Evolutionary conservation across 2,113 vertebrate genomes (phyloP).

Genomic region (Pygathrix nemaeus): DNA sequence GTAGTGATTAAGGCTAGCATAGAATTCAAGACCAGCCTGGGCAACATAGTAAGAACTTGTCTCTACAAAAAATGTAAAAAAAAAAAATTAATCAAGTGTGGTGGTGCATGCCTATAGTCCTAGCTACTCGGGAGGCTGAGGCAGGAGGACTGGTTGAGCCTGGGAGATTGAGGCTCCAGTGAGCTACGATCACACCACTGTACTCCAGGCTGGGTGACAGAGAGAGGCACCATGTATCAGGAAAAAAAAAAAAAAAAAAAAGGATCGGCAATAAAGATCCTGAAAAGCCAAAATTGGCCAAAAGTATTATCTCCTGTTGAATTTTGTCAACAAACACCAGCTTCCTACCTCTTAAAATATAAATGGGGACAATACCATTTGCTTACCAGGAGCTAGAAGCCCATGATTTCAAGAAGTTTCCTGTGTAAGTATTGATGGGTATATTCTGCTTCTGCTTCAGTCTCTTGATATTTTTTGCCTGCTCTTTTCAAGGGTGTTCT

Average conservation of each 20-base stretch:
- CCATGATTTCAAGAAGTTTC: neutral
- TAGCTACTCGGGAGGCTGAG: too few relatives aligned
- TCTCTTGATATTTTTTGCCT: neutral
- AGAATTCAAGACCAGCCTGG: too few relatives aligned
- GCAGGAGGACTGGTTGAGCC: too few relatives aligned
- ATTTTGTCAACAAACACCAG: neutral
- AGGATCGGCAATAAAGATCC: neutral
- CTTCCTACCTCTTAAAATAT: neutral
- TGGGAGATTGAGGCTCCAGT: too few relatives aligned
- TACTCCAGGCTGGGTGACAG: too few relatives aligned
- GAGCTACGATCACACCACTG: too few relatives aligned
- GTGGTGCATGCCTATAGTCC: too few relatives aligned
- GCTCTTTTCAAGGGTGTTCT: neutral
- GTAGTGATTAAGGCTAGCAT: neutral
- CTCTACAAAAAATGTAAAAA: too few relatives aligned
- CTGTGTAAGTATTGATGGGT: neutral
- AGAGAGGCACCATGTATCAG: too few relatives aligned
- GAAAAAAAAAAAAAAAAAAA: too few relatives aligned
- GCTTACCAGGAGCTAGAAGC: neutral
- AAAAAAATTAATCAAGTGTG: too few relatives aligned
- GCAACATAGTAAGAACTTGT: too few relatives aligned
- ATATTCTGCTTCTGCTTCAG: neutral
- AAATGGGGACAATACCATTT: neutral
- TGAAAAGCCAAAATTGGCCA: neutral
- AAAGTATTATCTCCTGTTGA: neutral